Conservation (phyloP, 2,888 invertebrate species). For the Himalopsyche japonica region DNA sequence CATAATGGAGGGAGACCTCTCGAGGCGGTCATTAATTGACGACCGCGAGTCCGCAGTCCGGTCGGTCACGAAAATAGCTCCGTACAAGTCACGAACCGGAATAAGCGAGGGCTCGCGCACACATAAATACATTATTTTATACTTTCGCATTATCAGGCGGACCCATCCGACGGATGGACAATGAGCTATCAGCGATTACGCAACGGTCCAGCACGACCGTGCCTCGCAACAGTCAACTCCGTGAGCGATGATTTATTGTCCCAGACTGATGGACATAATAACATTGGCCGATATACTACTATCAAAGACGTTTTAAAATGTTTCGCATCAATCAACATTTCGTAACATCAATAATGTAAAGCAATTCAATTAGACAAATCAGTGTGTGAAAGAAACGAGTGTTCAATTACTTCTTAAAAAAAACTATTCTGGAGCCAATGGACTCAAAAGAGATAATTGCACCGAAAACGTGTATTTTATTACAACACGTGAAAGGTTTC, state of each 20-base stretch:
- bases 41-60: constrained; percentile 13
- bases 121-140: constrained; percentile 17
- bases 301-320: not conserved
- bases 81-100: constrained; percentile 36
- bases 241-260: not conserved
- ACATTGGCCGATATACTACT: not conserved
- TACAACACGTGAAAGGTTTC: too few species aligned
- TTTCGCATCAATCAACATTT: not conserved
- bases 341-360: too few species aligned
- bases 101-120: constrained; percentile 16
- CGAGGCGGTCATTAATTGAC: constrained; percentile 25
- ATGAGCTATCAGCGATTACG: not conserved
- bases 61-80: constrained; percentile 37
- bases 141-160: constrained; percentile 19
- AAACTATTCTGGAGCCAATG: too few species aligned
- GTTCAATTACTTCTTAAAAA: too few species aligned
- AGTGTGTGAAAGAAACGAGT: too few species aligned
- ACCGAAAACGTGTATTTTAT: too few species aligned
- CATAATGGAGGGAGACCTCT: constrained; percentile 20
- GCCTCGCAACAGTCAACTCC: not conserved
- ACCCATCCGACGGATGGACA: constrained; percentile 1
- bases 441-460: too few species aligned
- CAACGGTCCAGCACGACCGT: not conserved
- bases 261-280: not conserved
- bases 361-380: too few species aligned